Evolutionary conservation across 2,113 vertebrate genomes (phyloP).

Genomic region (Crotalus helleri): DNA sequence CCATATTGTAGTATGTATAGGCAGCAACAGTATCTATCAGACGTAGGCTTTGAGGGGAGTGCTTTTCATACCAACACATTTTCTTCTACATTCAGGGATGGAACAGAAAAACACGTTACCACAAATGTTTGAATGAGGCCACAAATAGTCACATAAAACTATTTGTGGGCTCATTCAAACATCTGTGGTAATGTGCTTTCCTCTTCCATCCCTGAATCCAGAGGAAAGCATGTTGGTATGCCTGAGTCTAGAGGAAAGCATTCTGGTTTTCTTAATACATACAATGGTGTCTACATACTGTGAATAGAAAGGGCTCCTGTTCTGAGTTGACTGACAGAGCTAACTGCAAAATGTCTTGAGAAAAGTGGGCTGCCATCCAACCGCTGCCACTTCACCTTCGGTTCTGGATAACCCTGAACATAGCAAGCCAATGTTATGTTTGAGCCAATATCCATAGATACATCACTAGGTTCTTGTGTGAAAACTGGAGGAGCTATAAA

Average conservation of each 20-base stretch:
- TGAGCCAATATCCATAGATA: constrained; percentile 82
- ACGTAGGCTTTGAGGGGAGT: not conserved
- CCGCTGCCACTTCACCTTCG: constrained; percentile 82
- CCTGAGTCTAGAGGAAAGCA: no score
- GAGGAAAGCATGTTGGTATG: no score
- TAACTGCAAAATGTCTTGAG: constrained; percentile 67
- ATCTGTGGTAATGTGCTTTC: no score
- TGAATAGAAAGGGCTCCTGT: constrained; percentile 79
- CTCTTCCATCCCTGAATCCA: no score
- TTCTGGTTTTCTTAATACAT: not conserved
- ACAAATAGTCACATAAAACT: not conserved
- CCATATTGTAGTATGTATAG: not conserved
- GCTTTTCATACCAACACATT: not conserved
- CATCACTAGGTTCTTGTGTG: constrained; percentile 76
- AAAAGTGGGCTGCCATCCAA: constrained; percentile 73
- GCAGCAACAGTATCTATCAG: not conserved
- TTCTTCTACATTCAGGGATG: not conserved
- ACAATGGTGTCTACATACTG: constrained; percentile 70
- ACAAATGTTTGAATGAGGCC: not conserved
- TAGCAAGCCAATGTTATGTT: constrained; percentile 82
- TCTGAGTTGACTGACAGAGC: constrained; percentile 74
- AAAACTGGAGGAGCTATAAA: constrained; percentile 83
- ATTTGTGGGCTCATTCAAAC: no score
- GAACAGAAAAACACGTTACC: not conserved
- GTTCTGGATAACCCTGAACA: constrained; percentile 83